phyloP scores from a whole-genome alignment of 2,113 vertebrate species.

The Cyrtonyx montezumae region DNA sequence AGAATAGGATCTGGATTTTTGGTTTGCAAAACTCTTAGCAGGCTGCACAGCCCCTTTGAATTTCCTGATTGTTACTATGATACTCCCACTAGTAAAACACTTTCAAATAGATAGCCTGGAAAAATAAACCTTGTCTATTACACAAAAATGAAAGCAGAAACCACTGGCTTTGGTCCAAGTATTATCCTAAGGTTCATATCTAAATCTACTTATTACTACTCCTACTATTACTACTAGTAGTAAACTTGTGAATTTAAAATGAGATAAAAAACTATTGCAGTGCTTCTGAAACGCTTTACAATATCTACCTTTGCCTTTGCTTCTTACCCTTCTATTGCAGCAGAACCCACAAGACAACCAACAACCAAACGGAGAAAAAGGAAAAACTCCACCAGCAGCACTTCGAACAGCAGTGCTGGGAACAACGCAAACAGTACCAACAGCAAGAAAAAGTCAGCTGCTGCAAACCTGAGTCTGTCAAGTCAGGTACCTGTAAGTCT shows the following conservation, averaged over 20 bases:
- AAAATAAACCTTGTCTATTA: neutral
- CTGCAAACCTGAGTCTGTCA: slow-evolving; percentile 95
- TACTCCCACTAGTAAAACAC: neutral
- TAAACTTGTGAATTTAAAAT: neutral
- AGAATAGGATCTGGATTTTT: neutral
- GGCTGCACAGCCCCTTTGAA: neutral
- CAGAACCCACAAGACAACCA: slow-evolving; percentile 96
- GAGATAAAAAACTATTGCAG: neutral
- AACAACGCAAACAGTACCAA: slow-evolving; percentile 83
- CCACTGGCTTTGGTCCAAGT: neutral
- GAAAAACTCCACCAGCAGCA: slow-evolving; percentile 98
- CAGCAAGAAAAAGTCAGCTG: slow-evolving; percentile 94
- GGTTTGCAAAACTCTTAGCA: neutral
- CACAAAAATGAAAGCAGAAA: neutral
- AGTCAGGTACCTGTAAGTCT: slow-evolving; percentile 99
- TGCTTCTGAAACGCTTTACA: neutral
- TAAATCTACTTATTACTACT: neutral
- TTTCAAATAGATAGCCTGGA: neutral
- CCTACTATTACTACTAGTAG: neutral
- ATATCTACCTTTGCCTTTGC: slow-evolving; percentile 51
- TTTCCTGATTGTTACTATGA: neutral
- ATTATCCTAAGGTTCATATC: rapidly evolving
- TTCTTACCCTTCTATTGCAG: slow-evolving; percentile 75
- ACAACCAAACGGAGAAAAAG: slow-evolving; percentile 98
- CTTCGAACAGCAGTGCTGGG: slow-evolving; percentile 92